These are phyloP conservation scores for Leiothrix lutea DNA, from an alignment of 2,113 vertebrate genomes.

Conservation along the genomic window DNA sequence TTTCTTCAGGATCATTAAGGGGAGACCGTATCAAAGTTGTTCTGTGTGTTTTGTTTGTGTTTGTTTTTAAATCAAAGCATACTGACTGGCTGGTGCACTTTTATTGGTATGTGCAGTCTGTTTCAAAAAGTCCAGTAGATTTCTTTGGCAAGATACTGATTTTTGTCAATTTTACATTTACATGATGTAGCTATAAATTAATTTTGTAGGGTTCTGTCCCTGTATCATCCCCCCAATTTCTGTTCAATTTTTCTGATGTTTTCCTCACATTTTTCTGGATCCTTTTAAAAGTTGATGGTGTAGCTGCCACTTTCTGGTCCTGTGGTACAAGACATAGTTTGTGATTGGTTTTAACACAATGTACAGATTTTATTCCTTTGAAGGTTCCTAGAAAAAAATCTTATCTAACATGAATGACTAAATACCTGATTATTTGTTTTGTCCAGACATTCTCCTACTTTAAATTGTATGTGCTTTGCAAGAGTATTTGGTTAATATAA, in stretches of 20 bases:
- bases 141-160: background rate
- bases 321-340: background rate
- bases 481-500: background rate
- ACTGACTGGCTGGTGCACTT: background rate
- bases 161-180: background rate
- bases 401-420: background rate
- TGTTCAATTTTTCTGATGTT: background rate
- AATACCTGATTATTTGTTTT: constrained; percentile 26
- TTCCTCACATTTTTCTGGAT: background rate
- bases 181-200: background rate
- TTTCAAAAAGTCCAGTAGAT: background rate
- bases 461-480: background rate
- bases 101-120: background rate
- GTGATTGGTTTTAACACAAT: background rate
- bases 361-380: background rate
- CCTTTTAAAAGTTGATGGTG: background rate
- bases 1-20: background rate
- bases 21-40: background rate
- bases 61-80: background rate
- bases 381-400: background rate
- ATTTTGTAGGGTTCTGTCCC: background rate
- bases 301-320: background rate
- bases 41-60: background rate
- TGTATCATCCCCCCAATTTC: background rate
- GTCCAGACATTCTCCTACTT: background rate